Conservation (phyloP, 1,140 invertebrate genomes). For the Nephotettix cincticeps region DNA sequence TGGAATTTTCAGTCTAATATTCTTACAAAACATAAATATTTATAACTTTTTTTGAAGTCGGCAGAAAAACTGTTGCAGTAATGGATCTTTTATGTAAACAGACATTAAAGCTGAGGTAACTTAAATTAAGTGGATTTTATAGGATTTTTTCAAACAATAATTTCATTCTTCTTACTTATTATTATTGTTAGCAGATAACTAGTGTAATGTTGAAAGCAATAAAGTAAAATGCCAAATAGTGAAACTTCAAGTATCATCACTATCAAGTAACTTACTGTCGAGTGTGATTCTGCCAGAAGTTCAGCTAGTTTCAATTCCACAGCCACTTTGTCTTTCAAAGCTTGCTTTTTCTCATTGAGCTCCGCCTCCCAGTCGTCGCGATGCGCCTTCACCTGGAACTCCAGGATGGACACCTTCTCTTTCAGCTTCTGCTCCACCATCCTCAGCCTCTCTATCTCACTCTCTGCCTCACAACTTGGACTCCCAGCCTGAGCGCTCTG, state of each 20-base stretch:
- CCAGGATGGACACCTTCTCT: constrained; percentile 37
- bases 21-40: too few relatives aligned
- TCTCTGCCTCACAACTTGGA: not conserved
- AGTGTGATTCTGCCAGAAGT: not conserved
- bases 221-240: not conserved
- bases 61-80: too few relatives aligned
- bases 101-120: too few relatives aligned
- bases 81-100: too few relatives aligned
- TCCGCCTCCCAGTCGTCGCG: constrained; percentile 44
- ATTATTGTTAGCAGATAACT: not conserved
- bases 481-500: not conserved
- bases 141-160: too few relatives aligned
- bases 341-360: constrained; percentile 39
- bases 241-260: not conserved
- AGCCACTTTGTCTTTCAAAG: constrained; percentile 36
- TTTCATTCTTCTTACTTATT: not conserved
- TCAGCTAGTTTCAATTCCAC: constrained; percentile 29
- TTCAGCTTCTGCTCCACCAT: constrained; percentile 31
- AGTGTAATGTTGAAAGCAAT: not conserved
- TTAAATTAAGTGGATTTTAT: too few relatives aligned
- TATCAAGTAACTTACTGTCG: not conserved
- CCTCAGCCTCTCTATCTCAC: constrained; percentile 5
- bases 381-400: constrained; percentile 39
- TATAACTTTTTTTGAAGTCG: too few relatives aligned
- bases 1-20: too few relatives aligned